Base-by-base conservation (phyloP, 1,140 invertebrate species). In the Galleria mellonella region DNA sequence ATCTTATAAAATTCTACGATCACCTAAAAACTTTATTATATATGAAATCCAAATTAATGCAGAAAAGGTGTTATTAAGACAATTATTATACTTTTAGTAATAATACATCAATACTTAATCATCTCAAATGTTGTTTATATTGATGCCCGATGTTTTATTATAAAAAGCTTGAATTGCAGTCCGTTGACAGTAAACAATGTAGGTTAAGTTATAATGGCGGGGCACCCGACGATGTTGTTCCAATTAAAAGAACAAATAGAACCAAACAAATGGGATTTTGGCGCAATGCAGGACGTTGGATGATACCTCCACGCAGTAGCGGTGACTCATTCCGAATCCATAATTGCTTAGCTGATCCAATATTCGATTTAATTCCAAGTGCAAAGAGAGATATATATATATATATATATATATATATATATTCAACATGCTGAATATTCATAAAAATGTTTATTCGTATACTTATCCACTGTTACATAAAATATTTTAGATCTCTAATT, bases 271-370 rank as follows among this genome's bases (percentile, higher is more conserved):
- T 66, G 55, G 55, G 48, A 68, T 68, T 75, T 73, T 83, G 72
- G 76, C 78, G 78, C 78, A 81, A 78, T 81, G 76, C 78, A 83
- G 78, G 74, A 69, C 62, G 70, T 50, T 62, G 52, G 62, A 49
- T 71, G 61, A 59, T 65, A 72, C 58, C 55, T 67, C 46, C 67
- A 70, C 60, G 55, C 50, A 65, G 47, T 68, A 56, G 59, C 62
- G 64, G 54, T 71, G 58, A 69, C 63, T 68, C 62, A 72, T 67
- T 75, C 56, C 47, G 55, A 72, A 73, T 62, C 57, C 51, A 58
- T 72, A 72, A 73, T 71, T 79, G 69, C 53, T 70, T 65, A 55
- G 42, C 63, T 43, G 59, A 63, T 56, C 47, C 32, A 41, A 43
- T 46, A 52, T 56, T 36, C 10, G 45, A 63, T 67, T 57, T 56